Conservation (phyloP, 1,140 invertebrate genomes). For the Chlorops oryzae region DNA sequence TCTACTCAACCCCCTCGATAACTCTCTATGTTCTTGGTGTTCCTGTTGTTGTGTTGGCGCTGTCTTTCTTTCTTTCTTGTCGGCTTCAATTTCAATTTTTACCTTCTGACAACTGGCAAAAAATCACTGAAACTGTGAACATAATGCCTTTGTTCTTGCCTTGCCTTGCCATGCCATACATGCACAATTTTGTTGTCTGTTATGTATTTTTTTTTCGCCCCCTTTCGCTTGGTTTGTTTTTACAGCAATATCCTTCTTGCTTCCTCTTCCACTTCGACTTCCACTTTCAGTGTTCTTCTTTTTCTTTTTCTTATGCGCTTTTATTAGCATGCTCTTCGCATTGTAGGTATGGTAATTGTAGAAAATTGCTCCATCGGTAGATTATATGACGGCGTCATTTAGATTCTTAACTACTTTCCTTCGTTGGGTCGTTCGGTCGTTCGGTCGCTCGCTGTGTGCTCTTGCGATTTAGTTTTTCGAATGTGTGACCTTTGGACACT, state of each 20-base stretch:
- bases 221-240: background rate
- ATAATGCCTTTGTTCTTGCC: constrained; percentile 28
- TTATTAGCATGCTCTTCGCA: background rate
- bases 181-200: background rate
- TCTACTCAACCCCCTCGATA: no score
- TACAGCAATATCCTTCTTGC: background rate
- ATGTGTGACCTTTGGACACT: no score
- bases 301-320: constrained; percentile 4
- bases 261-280: constrained; percentile 2
- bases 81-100: background rate
- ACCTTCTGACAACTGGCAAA: constrained; percentile 13
- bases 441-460: no score
- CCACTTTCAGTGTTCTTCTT: constrained; percentile 6
- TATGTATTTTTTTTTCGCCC: background rate
- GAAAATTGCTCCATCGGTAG: constrained; percentile 44
- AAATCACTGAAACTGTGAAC: constrained; percentile 43
- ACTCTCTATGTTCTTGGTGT: constrained; percentile 26
- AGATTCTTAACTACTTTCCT: no score
- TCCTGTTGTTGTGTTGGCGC: constrained; percentile 23
- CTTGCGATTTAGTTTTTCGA: no score
- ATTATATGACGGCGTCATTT: no score
- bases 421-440: no score
- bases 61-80: background rate
- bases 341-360: constrained; percentile 41
- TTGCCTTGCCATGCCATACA: constrained; percentile 13